These are phyloP conservation scores for Ceyx melanurus DNA, from an alignment of 2,113 vertebrate species.

Conservation along the genomic window DNA sequence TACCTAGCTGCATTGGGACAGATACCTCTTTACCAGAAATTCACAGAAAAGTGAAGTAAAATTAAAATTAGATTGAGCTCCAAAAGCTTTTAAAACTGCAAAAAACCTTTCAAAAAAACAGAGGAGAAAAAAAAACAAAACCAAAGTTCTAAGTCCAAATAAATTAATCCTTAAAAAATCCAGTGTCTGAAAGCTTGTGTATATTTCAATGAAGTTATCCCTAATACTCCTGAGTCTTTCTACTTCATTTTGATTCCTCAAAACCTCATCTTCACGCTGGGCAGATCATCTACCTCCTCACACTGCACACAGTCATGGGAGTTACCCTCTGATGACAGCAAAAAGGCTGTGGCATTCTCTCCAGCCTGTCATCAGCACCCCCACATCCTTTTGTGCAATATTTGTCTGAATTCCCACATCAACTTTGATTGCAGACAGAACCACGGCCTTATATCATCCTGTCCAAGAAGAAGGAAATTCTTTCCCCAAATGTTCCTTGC, in stretches of 20 bases:
- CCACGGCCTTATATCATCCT: too few species aligned
- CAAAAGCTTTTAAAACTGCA: background rate
- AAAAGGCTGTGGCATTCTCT: too few species aligned
- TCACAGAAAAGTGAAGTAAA: background rate
- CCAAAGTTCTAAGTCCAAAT: background rate
- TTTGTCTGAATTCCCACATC: too few species aligned
- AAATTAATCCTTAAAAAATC: background rate
- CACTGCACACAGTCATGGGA: too few species aligned
- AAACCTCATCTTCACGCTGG: too few species aligned
- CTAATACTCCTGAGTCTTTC: too few species aligned
- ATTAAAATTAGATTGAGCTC: background rate
- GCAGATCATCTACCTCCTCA: too few species aligned
- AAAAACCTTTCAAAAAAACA: background rate
- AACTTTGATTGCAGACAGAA: too few species aligned
- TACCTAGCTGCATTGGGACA: background rate
- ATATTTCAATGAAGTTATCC: background rate
- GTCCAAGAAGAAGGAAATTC: background rate
- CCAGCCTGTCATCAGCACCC: too few species aligned
- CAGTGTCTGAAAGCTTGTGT: background rate
- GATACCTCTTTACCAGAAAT: background rate
- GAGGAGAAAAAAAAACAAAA: background rate
- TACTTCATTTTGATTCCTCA: too few species aligned
- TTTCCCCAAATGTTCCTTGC: background rate
- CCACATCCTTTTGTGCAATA: too few species aligned
- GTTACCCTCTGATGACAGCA: too few species aligned